phyloP scores from a whole-genome alignment of 2,797 vertebrate species.

The Sarcophilus harrisii region DNA sequence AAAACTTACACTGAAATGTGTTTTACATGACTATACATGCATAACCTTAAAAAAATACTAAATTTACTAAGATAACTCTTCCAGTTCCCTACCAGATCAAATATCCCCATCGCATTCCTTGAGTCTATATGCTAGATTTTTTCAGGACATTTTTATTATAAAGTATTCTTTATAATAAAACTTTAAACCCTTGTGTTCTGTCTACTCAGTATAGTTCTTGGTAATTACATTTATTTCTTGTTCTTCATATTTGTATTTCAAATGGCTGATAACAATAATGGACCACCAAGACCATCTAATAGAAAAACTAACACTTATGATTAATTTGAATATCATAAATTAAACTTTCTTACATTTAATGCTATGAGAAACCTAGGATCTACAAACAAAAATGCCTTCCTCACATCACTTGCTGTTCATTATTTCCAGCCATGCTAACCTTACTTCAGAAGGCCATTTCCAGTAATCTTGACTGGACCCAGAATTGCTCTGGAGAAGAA shows the following conservation, averaged over 20 bases:
- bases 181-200: conserved; percentile 17
- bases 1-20: neutral
- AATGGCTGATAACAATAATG: neutral
- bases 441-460: too few species aligned
- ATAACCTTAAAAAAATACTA: neutral
- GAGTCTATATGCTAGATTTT: conserved; percentile 16
- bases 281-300: neutral
- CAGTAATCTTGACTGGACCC: too few species aligned
- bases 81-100: neutral
- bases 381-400: neutral
- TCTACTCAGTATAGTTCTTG: neutral
- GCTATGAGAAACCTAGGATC: conserved; percentile 35
- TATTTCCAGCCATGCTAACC: neutral
- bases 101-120: neutral
- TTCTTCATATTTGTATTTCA: conserved; percentile 26
- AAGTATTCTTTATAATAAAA: neutral
- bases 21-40: neutral
- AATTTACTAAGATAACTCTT: neutral
- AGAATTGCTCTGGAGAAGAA: too few species aligned
- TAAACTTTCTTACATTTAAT: conserved; percentile 4
- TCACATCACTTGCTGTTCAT: neutral
- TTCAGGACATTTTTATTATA: neutral
- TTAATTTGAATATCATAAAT: conserved; percentile 9
- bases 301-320: neutral
- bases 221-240: conserved; percentile 23